Conservation (phyloP, 2,888 invertebrate species). For the Conus canariensis region DNA sequence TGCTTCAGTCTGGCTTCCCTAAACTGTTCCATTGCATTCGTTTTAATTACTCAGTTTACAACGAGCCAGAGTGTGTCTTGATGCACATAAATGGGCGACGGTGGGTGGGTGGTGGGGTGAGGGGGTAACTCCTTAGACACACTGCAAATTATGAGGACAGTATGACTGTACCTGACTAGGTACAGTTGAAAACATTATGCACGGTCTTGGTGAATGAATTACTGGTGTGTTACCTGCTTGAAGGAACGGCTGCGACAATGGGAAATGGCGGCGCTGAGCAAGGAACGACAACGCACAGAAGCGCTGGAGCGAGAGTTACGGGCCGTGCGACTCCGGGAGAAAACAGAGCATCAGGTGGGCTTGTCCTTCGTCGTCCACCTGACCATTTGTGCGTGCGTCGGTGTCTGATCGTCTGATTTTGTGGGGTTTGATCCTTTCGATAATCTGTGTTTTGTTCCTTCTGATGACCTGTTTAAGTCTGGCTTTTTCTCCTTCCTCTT, state of each 20-base stretch:
- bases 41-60: too few species aligned
- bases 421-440: not conserved
- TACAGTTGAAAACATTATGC: too few species aligned
- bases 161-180: too few species aligned
- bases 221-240: not conserved
- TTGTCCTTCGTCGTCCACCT: not conserved
- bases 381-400: not conserved
- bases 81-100: too few species aligned
- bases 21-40: too few species aligned
- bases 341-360: not conserved
- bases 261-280: not conserved
- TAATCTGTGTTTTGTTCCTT: not conserved
- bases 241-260: not conserved
- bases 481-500: not conserved
- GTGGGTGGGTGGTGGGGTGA: too few species aligned
- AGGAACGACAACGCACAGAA: constrained; percentile 1
- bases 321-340: not conserved
- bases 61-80: too few species aligned
- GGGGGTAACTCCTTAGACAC: too few species aligned
- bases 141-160: too few species aligned
- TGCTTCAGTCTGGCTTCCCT: too few species aligned
- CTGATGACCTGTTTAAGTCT: not conserved
- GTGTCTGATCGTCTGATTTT: not conserved
- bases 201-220: too few species aligned
- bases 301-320: constrained; percentile 13